Conservation (phyloP, 2,113 vertebrate genomes). For the Cairina moschata region DNA sequence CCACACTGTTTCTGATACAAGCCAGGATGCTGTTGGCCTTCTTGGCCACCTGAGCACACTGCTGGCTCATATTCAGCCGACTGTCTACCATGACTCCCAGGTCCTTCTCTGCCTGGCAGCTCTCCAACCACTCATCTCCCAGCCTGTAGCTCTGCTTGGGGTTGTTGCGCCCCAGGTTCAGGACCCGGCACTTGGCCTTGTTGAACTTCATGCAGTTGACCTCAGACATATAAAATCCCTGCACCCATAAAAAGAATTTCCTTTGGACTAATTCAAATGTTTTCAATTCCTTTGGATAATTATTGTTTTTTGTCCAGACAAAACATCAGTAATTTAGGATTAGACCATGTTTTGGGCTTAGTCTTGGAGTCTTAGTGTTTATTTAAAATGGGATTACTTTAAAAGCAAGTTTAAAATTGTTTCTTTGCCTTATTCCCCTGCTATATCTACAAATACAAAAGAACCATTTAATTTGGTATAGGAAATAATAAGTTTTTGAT, state of each 20-base stretch:
- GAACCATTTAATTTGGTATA: neutral
- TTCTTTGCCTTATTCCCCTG: neutral
- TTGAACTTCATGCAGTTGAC: no score
- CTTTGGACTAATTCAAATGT: neutral
- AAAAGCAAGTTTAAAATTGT: neutral
- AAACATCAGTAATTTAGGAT: neutral
- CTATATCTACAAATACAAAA: neutral
- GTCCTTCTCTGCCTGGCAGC: no score
- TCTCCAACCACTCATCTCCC: no score
- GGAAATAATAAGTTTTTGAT: neutral
- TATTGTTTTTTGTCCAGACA: neutral
- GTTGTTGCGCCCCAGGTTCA: no score
- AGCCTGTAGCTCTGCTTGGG: no score
- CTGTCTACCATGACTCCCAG: no score
- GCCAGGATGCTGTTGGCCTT: no score
- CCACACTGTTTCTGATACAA: no score
- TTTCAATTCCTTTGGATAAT: neutral
- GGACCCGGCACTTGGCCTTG: no score
- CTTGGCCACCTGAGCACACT: no score
- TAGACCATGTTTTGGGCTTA: neutral
- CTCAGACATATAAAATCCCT: neutral
- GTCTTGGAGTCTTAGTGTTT: neutral
- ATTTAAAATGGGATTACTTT: neutral
- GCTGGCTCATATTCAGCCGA: no score
- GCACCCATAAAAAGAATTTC: neutral